These are phyloP conservation scores for Drosophila azteca DNA, from an alignment of 1,140 invertebrate species.

Conservation along the genomic window DNA sequence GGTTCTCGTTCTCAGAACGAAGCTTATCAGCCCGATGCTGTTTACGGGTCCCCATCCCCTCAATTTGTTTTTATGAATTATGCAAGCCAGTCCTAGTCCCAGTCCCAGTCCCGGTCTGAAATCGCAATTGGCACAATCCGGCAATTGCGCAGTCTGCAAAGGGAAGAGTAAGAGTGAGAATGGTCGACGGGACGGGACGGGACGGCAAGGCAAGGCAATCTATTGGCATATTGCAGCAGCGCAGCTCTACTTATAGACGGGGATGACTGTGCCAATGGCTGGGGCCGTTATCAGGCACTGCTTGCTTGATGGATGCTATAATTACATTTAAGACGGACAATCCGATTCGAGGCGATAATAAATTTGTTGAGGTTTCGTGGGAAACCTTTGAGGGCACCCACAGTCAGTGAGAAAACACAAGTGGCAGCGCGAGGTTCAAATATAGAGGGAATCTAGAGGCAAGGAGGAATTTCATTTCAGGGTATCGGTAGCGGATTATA, in stretches of 20 bases:
- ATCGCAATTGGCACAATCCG: constrained; percentile 57
- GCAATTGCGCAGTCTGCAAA: constrained; percentile 41
- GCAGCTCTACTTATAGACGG: constrained; percentile 26
- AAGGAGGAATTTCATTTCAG: too few species aligned
- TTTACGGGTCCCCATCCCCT: constrained; percentile 26
- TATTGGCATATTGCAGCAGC: constrained; percentile 2
- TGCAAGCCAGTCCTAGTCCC: constrained; percentile 48
- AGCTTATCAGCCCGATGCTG: constrained; percentile 46
- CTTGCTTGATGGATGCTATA: constrained; percentile 18
- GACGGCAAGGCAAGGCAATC: too few species aligned
- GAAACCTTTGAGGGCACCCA: neutral
- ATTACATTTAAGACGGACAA: constrained; percentile 29
- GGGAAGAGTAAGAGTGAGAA: constrained; percentile 2
- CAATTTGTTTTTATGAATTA: constrained; percentile 71
- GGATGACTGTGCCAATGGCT: constrained; percentile 9
- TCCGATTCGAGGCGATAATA: constrained; percentile 14
- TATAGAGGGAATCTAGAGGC: too few species aligned
- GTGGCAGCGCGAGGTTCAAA: neutral
- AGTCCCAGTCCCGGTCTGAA: constrained; percentile 17
- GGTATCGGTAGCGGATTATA: neutral
- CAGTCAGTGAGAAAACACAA: constrained; percentile 13
- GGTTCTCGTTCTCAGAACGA: too few species aligned
- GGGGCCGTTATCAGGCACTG: constrained; percentile 12
- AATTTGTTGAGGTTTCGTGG: constrained; percentile 19
- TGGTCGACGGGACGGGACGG: too few species aligned